Evolutionary conservation across 1,140 invertebrate species (phyloP).

Genomic region (Agrypnia vestita): DNA sequence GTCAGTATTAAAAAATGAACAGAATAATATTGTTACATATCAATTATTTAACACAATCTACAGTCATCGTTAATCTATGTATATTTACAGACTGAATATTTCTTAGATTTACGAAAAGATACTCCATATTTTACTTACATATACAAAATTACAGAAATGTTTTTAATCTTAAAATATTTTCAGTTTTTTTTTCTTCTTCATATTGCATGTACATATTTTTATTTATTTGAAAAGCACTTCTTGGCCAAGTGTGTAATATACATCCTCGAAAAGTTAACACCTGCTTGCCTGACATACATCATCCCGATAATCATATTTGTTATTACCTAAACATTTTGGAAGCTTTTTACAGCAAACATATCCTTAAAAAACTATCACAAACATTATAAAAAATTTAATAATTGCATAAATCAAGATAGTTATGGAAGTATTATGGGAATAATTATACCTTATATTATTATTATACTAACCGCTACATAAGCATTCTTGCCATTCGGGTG

Average conservation of each 20-base stretch:
- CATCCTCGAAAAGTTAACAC: background rate
- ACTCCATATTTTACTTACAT: constrained; percentile 1
- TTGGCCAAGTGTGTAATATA: background rate
- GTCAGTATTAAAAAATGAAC: background rate
- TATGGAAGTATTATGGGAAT: constrained; percentile 23
- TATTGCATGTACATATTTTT: background rate
- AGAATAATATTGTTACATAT: background rate
- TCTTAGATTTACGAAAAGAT: background rate
- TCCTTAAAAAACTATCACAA: background rate
- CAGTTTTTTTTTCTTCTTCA: background rate
- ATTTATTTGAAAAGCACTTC: constrained; percentile 5
- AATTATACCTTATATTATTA: background rate
- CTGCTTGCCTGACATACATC: background rate
- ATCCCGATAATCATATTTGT: background rate
- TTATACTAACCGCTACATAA: background rate
- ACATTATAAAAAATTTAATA: constrained; percentile 1
- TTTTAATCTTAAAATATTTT: constrained; percentile 20
- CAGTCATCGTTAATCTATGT: background rate
- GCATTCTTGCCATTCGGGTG: background rate
- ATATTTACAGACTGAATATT: background rate
- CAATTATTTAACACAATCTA: background rate
- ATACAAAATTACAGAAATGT: background rate
- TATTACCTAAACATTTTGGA: constrained; percentile 4
- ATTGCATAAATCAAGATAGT: constrained; percentile 13
- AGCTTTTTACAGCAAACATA: constrained; percentile 27